Evolutionary conservation across 2,888 invertebrate genomes (phyloP).

Genomic region (Pseudolycoriella hygida): DNA sequence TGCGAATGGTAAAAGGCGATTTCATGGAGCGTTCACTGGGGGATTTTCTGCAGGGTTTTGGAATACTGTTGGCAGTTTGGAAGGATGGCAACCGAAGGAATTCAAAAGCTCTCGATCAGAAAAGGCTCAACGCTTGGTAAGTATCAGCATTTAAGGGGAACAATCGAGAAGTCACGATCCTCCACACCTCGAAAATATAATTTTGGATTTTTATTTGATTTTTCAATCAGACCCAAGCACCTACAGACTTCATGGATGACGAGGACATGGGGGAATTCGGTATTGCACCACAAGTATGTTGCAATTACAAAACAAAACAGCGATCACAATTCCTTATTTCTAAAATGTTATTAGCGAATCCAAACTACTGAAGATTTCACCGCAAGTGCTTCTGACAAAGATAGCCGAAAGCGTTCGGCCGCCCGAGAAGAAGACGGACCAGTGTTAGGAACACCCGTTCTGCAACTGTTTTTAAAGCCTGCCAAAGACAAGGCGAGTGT

Average conservation of each 20-base stretch:
- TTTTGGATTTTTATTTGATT: conserved; percentile 2
- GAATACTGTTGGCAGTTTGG: conserved; percentile 88
- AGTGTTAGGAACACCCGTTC: conserved; percentile 44
- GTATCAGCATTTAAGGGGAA: no score
- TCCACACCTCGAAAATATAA: no score
- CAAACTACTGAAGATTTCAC: conserved; percentile 63
- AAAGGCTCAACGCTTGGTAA: conserved; percentile 30
- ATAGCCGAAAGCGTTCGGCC: conserved; percentile 9
- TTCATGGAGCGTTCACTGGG: conserved; percentile 98
- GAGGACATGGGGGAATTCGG: conserved; percentile 92
- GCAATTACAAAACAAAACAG: no score
- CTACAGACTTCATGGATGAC: conserved; percentile 96
- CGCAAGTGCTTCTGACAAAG: conserved; percentile 11
- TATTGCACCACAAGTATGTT: conserved; percentile 59
- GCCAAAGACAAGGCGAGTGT: conserved; percentile 80
- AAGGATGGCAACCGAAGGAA: conserved; percentile 83
- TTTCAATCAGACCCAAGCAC: conserved; percentile 40
- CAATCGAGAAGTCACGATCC: no score
- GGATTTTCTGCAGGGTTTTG: conserved; percentile 95
- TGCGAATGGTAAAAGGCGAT: conserved; percentile 71
- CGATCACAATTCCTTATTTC: no score
- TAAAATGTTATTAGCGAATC: conserved; percentile 71
- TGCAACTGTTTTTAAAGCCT: conserved; percentile 49
- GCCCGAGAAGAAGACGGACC: conserved; percentile 15
- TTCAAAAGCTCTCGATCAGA: conserved; percentile 78